These are phyloP conservation scores for Mycetomoellerius zeteki DNA, from an alignment of 1,140 invertebrate genomes.

Conservation along the genomic window DNA sequence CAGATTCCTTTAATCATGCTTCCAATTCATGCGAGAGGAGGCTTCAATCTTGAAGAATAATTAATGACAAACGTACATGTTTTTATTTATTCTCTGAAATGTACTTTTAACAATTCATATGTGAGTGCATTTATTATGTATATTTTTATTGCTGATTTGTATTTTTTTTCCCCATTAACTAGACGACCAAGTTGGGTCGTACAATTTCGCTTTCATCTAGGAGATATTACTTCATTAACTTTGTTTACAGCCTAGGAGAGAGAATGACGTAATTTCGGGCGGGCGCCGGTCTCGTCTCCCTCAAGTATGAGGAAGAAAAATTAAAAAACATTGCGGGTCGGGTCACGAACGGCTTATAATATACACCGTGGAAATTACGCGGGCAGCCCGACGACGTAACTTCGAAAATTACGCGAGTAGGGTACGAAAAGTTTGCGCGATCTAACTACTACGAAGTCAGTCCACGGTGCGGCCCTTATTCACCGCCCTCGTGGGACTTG, in stretches of 20 bases:
- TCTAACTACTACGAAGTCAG: constrained; percentile 79
- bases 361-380: constrained; percentile 78
- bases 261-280: constrained; percentile 61
- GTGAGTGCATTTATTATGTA: background rate
- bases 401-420: constrained; percentile 80
- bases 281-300: background rate
- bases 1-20: constrained; percentile 64
- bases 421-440: constrained; percentile 79
- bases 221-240: constrained; percentile 57
- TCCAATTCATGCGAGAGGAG: background rate
- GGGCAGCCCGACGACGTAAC: constrained; percentile 76
- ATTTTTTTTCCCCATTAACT: constrained; percentile 25
- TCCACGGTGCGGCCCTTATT: constrained; percentile 80
- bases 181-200: background rate
- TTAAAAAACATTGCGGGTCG: constrained; percentile 75
- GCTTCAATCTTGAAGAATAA: background rate
- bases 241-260: constrained; percentile 53
- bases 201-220: constrained; percentile 26
- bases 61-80: background rate
- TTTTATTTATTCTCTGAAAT: background rate
- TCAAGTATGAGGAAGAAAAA: constrained; percentile 61
- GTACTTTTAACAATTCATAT: background rate
- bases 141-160: constrained; percentile 4
- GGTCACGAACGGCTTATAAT: constrained; percentile 77
- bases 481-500: constrained; percentile 78